Evolutionary conservation across 2,888 invertebrate species (phyloP), one percentile per base, ranked within the genome.

Genomic region (Drosophila kuntzei): DNA sequence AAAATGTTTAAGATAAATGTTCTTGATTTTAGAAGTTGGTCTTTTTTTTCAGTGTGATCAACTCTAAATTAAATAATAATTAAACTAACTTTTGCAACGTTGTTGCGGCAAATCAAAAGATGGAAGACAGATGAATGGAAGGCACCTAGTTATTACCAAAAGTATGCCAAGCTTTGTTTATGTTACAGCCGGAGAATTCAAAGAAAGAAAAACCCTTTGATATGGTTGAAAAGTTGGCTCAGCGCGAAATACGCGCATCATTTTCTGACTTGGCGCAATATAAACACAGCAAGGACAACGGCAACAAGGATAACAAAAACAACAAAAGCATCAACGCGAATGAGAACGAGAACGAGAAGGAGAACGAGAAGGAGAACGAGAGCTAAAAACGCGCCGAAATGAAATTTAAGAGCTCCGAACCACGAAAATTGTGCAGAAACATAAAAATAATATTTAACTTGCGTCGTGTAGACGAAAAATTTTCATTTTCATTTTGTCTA

Each of bases 401-500:
- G 49, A 70, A 79, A 79, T 74, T 74, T 47, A 47, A 62, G 50
- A 59, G 39, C 20, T 44, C 50, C 47, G 51, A 39, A 36, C 47
- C 59, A 36, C 44, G n/a, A 47, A 57, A 68, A 46, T 25, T 22
- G 25, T n/a, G 27, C 12, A 59, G 41, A 60, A 57, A 47, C 39
- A 54, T 39, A 58, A 47, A 50, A 53, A 71, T 70, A 61, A 71
- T 69, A 76, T 87, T 85, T 76, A 65, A 64, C 51, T 73, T 70
- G 53, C 39, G 14, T 32, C 49, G 60, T 37, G 51, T 51, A 37
- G 71, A 53, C 18, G 59, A 51, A 65, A 50, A 78, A 70, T 71
- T 58, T 77, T 65, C 55, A 76, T 74, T 81, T 87, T 69, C 59
- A 76, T 87, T 81, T 87, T 7, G 57, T 32, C 65, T 58, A 68